Base-by-base conservation (phyloP, 1,140 invertebrate species). In the Holotrichia oblita region DNA sequence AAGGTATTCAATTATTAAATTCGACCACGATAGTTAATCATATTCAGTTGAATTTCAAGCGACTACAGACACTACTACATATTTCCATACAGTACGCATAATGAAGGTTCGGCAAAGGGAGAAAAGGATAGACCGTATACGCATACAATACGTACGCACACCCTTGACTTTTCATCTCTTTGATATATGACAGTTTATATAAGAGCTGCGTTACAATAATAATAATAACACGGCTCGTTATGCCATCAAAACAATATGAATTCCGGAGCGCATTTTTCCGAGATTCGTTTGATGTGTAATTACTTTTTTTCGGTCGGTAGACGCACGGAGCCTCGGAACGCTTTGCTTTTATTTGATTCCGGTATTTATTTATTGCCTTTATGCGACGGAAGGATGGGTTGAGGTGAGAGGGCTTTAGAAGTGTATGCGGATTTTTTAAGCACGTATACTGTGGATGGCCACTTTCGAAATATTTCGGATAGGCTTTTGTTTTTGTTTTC, bases 181-280 rank as follows among this genome's bases (percentile, higher is more conserved):
- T 84, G 83, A 84, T 84, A 83, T 83, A 84, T 84, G 82, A 83
- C 83, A 83, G 80, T 83, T 82, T 83, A 83, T 84, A 82, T 81
- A 69, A 79, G 76, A 40, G 76, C 44, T 24, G 78, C 82, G 78
- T 76, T 80, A 69, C 81, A 81, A 69, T 34, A 69, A 69, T 69
- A 69, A 69, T 69, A 69, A 69, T 69, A 80, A 81, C 81, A 80
- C 81, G 80, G 81, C 82, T 83, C 81, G 81, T 85, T 84, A 81
- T 82, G 84, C 83, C 84, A 85, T 85, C 83, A 85, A 85, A 85
- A 85, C 84, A 85, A 85, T 85, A 85, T 85, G 84, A 85, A 85
- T 85, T 85, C 84, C 83, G 73, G 77, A 84, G 83, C 84, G 82
- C 84, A 85, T 85, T 85, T 85, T 85, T 85, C 82, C 61, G 55